Conservation (phyloP, 1,140 invertebrate species). For the Diorhabda sublineata region DNA sequence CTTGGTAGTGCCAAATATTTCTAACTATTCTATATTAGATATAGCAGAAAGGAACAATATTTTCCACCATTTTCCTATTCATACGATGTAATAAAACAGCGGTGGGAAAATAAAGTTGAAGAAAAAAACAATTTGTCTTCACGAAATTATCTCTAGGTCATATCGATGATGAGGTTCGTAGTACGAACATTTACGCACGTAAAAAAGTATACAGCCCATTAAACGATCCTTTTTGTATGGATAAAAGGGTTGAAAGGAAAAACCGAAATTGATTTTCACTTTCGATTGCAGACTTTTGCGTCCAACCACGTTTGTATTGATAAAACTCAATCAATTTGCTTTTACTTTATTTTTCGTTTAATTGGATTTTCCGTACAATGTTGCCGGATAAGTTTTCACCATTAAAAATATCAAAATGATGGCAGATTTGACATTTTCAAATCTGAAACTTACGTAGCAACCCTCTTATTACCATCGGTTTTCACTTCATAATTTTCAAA, state of each 20-base stretch:
- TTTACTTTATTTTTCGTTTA: not conserved
- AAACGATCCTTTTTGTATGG: too few relatives aligned
- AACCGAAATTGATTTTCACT: not conserved
- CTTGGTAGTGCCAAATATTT: slow-evolving; percentile 29
- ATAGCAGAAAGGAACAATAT: slow-evolving; percentile 33
- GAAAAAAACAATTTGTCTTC: too few relatives aligned
- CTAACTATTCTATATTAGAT: slow-evolving; percentile 20
- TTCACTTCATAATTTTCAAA: too few relatives aligned
- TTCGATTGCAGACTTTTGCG: not conserved
- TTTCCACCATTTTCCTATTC: slow-evolving; percentile 14
- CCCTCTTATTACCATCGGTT: too few relatives aligned
- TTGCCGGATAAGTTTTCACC: not conserved
- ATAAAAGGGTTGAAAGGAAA: not conserved
- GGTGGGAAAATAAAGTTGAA: too few relatives aligned
- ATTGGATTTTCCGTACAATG: not conserved
- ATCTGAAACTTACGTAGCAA: too few relatives aligned
- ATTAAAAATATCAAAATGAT: not conserved
- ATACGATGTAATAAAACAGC: too few relatives aligned
- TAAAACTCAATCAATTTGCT: slow-evolving; percentile 1
- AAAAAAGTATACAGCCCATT: too few relatives aligned
- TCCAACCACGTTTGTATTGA: not conserved
- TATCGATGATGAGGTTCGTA: too few relatives aligned
- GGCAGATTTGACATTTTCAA: too few relatives aligned
- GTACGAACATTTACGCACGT: too few relatives aligned
- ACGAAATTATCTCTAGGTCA: too few relatives aligned